These are phyloP conservation scores for Alloplasta piceator DNA, from an alignment of 2,888 invertebrate species.

Conservation along the genomic window DNA sequence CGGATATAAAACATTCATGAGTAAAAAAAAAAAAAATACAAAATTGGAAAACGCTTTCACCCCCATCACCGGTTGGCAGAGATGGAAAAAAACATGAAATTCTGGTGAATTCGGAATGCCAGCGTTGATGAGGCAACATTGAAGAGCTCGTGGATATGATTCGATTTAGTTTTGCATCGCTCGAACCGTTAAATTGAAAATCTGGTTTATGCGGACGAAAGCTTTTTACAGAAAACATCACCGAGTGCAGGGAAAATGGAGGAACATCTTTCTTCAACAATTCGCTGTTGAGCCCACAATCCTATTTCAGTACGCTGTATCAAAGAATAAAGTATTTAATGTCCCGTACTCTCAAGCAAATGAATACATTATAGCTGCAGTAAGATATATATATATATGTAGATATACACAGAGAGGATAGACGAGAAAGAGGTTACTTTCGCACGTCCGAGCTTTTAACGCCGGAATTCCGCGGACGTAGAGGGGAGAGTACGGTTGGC, in stretches of 20 bases:
- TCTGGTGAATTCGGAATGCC: neutral
- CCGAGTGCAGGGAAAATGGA: no score
- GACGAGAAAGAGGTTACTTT: conserved; percentile 54
- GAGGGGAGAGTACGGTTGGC: conserved; percentile 39
- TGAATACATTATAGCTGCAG: no score
- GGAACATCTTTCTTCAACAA: neutral
- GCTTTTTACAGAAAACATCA: no score
- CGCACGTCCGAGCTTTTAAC: conserved; percentile 65
- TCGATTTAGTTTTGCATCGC: neutral
- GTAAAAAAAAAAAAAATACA: no score
- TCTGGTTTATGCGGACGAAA: no score
- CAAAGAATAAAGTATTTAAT: neutral
- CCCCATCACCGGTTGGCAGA: no score
- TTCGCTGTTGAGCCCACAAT: neutral
- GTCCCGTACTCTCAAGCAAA: no score
- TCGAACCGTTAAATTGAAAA: neutral
- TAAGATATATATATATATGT: neutral
- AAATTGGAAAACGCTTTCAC: no score
- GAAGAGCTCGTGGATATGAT: neutral
- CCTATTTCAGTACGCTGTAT: neutral
- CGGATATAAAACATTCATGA: no score
- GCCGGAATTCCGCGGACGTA: conserved; percentile 37
- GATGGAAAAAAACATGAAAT: no score
- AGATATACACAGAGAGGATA: neutral
- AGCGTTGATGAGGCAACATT: neutral